Percentiles rank a stretch among this genome's conserved stretches.
These are phyloP conservation scores for Pelodiscus sinensis DNA, from an alignment of 2,113 vertebrate genomes.

Conservation along the genomic window DNA sequence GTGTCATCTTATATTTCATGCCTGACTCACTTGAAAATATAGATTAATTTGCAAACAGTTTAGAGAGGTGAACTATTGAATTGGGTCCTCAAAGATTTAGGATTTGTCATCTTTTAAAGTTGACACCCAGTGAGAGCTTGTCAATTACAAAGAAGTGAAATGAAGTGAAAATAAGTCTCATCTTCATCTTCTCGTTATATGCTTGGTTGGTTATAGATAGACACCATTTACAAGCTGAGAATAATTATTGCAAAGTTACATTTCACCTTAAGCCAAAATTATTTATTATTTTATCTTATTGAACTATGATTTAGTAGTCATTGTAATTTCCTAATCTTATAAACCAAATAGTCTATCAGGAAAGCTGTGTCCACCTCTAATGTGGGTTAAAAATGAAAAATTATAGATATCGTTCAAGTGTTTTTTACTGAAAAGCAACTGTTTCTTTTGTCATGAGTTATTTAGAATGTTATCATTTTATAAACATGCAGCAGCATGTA, in stretches of 20 bases:
- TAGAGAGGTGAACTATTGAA: constrained; percentile 89
- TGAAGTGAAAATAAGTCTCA: constrained; percentile 94
- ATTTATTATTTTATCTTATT: constrained; percentile 79
- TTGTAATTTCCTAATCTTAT: constrained; percentile 51
- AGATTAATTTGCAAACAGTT: constrained; percentile 94
- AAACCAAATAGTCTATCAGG: constrained; percentile 18
- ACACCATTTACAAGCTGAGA: constrained; percentile 92
- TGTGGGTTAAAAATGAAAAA: constrained; percentile 23
- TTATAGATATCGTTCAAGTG: not conserved
- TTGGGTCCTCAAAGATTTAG: constrained; percentile 91
- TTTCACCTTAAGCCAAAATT: constrained; percentile 86
- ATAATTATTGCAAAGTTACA: constrained; percentile 94
- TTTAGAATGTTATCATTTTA: constrained; percentile 29
- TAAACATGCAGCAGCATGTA: constrained; percentile 9
- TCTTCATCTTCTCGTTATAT: constrained; percentile 99
- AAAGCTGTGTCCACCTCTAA: constrained; percentile 4
- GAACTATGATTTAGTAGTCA: constrained; percentile 14
- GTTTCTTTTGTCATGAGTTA: constrained; percentile 27
- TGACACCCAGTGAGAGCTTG: constrained; percentile 93
- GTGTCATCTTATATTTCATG: constrained; percentile 83
- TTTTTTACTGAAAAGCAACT: not conserved
- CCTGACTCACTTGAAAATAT: constrained; percentile 91
- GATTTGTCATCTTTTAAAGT: constrained; percentile 97
- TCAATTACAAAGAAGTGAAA: constrained; percentile 98
- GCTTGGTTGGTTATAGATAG: constrained; percentile 89